Evolutionary conservation across 2,888 invertebrate genomes (phyloP), one percentile per base, ranked within the genome.

Genomic region (Balanococcus diminutus): DNA sequence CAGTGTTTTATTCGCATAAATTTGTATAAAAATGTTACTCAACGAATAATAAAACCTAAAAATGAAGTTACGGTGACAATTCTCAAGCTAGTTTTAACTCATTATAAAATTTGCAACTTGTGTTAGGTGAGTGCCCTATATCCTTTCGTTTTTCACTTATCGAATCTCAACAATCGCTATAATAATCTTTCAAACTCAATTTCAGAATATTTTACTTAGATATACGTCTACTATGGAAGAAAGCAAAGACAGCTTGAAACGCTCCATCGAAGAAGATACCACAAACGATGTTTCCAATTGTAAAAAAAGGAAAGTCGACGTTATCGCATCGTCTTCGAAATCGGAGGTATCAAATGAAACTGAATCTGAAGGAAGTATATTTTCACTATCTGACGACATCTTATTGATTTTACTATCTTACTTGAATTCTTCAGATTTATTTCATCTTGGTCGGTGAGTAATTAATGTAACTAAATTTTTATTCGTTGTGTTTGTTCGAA

Each of bases 381-480:
- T 31, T 14, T 42, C 39, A 42, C 31, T 84, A 25, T 42, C 84
- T 9, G 75, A 84, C 36, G 72, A 75, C 9, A 28, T 84, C 28
- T 28, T 84, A 16, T 72, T 84, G 16, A 72, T 75, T 25, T 39
- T 84, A 6, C 22, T 75, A 9, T 84, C 75, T 1, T 84, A 84
- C 31, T 46, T 84, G 28, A 84, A 72, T 42, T 42, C 75, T 0
- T n/a, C 72, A 6, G 84, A 84, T 75, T 32, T 84, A 11, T 84
- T 22, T 16, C 22, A 84, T 42, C 46, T 84, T 25, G 25, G 84
- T 39, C 39, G 36, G 84, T 84, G 14, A 42, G 84, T 84, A 51
- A n/a, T n/a, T n/a, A n/a, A n/a, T 3, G 2, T 46, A 46, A 46
- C 46, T 1, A 19, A 19, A n/a, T 14, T 31, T 22, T 75, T 19